Evolutionary conservation across 2,797 vertebrate genomes (phyloP).

Genomic region (Hydrophis major): DNA sequence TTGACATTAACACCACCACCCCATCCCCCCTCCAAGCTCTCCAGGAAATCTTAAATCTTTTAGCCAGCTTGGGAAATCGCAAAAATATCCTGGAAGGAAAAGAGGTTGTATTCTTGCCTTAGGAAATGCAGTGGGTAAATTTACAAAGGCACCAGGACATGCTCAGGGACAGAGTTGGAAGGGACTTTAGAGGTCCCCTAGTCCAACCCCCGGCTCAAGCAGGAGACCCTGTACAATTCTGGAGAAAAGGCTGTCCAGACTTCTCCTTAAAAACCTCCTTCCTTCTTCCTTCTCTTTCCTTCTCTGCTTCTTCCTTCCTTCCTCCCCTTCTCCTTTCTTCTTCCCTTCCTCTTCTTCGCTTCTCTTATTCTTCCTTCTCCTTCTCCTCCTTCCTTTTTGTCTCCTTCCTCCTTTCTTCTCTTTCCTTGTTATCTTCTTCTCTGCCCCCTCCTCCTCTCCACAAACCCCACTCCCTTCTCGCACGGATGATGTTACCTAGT

Average conservation of each 20-base stretch:
- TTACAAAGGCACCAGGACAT: not conserved
- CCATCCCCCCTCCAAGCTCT: too few species aligned
- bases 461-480: too few species aligned
- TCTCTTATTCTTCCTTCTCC: too few species aligned
- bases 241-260: not conserved
- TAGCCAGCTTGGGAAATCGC: not conserved
- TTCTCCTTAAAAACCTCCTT: not conserved
- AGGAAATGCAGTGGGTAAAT: not conserved
- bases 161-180: not conserved
- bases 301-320: too few species aligned
- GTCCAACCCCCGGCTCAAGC: not conserved
- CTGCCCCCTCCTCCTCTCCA: rapidly evolving
- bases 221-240: not conserved
- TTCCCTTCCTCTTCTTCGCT: too few species aligned
- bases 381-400: too few species aligned
- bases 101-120: not conserved
- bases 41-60: not conserved
- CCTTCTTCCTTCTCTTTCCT: not conserved
- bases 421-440: not conserved
- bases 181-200: not conserved
- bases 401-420: not conserved
- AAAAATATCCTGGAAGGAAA: not conserved
- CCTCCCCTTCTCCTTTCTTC: too few species aligned
- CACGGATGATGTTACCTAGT: too few species aligned
- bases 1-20: not conserved